phyloP scores from a whole-genome alignment of 2,888 invertebrate genomes.

The Acrobasis repandana region DNA sequence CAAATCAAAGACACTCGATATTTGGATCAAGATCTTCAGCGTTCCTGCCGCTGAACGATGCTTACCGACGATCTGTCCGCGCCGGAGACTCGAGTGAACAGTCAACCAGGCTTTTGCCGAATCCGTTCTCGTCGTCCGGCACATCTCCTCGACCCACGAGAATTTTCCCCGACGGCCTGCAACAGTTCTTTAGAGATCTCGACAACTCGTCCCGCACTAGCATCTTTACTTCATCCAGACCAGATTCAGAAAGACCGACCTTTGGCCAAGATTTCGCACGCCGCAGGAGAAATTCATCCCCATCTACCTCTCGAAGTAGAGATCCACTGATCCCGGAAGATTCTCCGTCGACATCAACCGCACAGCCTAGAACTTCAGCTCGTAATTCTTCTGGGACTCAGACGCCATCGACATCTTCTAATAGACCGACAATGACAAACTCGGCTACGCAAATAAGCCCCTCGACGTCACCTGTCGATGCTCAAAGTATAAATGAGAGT shows the following conservation, averaged over 20 bases:
- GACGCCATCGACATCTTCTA: conserved; percentile 38
- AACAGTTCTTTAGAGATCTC: conserved; percentile 37
- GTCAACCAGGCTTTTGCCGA: conserved; percentile 61
- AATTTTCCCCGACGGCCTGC: conserved; percentile 39
- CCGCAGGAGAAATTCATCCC: conserved; percentile 49
- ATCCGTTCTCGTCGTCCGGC: conserved; percentile 65
- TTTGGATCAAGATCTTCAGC: conserved; percentile 71
- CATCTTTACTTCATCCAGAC: conserved; percentile 61
- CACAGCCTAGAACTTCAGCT: conserved; percentile 28
- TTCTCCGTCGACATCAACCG: conserved; percentile 28
- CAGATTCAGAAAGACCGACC: conserved; percentile 37
- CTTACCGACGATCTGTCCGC: conserved; percentile 50
- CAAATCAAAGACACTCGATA: conserved; percentile 49
- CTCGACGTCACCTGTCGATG: conserved; percentile 56
- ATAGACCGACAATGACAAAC: conserved; percentile 52
- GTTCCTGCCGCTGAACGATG: conserved; percentile 65
- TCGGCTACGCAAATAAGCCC: conserved; percentile 63
- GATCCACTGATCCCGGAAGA: conserved; percentile 17
- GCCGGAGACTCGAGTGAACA: conserved; percentile 60
- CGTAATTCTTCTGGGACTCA: too few species aligned
- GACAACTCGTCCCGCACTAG: conserved; percentile 66
- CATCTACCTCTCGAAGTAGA: conserved; percentile 29
- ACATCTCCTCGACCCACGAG: conserved; percentile 45
- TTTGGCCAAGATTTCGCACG: conserved; percentile 44
- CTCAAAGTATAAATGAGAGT: conserved; percentile 72